These are phyloP conservation scores for Amorpha juglandis DNA, from an alignment of 2,888 invertebrate species.

Conservation along the genomic window DNA sequence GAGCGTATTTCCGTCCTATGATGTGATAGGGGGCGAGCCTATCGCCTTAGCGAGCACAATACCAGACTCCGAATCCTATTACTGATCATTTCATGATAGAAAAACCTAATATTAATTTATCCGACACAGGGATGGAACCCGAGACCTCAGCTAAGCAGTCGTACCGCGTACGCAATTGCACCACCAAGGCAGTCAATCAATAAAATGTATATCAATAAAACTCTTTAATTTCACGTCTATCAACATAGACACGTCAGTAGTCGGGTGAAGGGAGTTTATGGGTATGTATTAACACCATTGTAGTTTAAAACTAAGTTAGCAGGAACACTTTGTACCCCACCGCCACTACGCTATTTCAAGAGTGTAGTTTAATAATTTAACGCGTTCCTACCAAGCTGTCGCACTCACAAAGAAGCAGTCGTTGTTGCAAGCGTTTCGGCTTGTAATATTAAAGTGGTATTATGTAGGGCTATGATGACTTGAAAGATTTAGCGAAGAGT, in stretches of 20 bases:
- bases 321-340: neutral
- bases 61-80: no score
- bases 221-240: no score
- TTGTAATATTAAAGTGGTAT: conserved; percentile 16
- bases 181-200: no score
- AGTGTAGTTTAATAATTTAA: conserved; percentile 27
- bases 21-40: no score
- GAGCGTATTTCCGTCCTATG: no score
- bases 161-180: no score
- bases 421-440: neutral
- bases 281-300: neutral
- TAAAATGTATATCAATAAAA: no score
- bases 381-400: conserved; percentile 21
- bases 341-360: neutral
- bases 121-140: no score
- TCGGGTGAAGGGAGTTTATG: neutral
- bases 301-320: conserved; percentile 17
- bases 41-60: no score
- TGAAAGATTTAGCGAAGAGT: conserved; percentile 2
- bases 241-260: neutral
- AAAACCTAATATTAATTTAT: no score
- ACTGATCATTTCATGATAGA: no score
- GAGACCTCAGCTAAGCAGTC: no score
- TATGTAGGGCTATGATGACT: conserved; percentile 7
- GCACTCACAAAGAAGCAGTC: conserved; percentile 20